Evolutionary conservation across 92 coral and sea anemone species (phyloP).

Genomic region (Parazoanthus atlanticus): DNA sequence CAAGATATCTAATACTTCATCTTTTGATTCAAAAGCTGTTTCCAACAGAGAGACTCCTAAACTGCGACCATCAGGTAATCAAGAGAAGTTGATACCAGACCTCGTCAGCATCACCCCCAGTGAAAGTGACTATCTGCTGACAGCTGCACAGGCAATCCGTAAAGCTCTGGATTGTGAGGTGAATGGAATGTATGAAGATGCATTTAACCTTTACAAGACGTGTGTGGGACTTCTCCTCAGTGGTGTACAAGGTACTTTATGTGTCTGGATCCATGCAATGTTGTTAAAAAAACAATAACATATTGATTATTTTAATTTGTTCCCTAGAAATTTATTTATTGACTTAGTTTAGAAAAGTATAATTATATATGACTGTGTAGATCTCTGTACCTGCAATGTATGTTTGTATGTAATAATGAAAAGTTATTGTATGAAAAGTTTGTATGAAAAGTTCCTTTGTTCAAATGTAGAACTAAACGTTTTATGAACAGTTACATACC

Average conservation of each 20-base stretch:
- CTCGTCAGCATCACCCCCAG: constrained; percentile 60
- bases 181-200: constrained; percentile 88
- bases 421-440: too few relatives aligned
- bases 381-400: too few relatives aligned
- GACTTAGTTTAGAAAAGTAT: too few relatives aligned
- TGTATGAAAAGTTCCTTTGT: too few relatives aligned
- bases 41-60: neutral
- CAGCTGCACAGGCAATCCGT: constrained; percentile 87
- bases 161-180: constrained; percentile 92
- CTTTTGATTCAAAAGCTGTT: neutral
- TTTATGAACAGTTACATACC: too few relatives aligned
- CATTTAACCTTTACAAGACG: constrained; percentile 87
- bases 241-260: constrained; percentile 90
- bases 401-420: too few relatives aligned
- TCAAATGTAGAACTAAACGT: too few relatives aligned
- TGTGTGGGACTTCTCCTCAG: constrained; percentile 89
- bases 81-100: constrained; percentile 53
- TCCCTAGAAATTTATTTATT: too few relatives aligned
- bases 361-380: too few relatives aligned
- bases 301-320: too few relatives aligned
- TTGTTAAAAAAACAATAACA: too few relatives aligned
- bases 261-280: neutral
- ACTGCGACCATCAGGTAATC: constrained; percentile 5
- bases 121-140: constrained; percentile 83
- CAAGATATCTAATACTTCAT: neutral